Evolutionary conservation across 2,113 vertebrate species (phyloP).

Genomic region (Muntiacus reevesi): DNA sequence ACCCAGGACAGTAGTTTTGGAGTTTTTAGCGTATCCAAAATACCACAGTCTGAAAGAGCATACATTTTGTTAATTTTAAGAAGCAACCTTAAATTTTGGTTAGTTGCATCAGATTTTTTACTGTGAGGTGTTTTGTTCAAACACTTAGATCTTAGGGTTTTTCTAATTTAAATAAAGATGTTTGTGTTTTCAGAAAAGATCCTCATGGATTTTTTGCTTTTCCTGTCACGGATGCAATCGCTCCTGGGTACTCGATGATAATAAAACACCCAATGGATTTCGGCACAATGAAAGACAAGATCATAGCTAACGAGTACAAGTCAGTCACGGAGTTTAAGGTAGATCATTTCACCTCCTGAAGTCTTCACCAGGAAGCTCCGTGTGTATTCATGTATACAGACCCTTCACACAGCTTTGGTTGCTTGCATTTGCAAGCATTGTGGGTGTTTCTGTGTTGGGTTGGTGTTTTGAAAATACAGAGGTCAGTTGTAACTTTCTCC

Average conservation of each 20-base stretch:
- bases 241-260: slow-evolving; percentile 97
- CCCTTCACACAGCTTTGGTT: not conserved
- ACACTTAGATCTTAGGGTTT: not conserved
- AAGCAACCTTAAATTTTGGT: not conserved
- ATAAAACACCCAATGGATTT: slow-evolving; percentile 99
- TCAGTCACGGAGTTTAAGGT: slow-evolving; percentile 89
- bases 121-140: not conserved
- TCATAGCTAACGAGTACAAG: slow-evolving; percentile 94
- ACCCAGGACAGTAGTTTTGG: not conserved
- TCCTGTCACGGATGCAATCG: slow-evolving; percentile 97
- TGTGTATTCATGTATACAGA: not conserved
- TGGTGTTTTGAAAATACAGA: not conserved
- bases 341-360: not conserved
- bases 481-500: not conserved
- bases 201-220: slow-evolving; percentile 97
- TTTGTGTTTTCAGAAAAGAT: slow-evolving; percentile 90
- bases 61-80: not conserved
- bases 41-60: too few relatives aligned
- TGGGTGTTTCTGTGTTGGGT: not conserved
- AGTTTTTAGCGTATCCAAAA: not conserved
- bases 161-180: slow-evolving; percentile 15
- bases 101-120: not conserved
- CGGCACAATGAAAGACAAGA: slow-evolving; percentile 98
- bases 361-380: not conserved
- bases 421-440: not conserved